Evolutionary conservation across 2,113 vertebrate genomes (phyloP).

Genomic region (Muntiacus muntjak): DNA sequence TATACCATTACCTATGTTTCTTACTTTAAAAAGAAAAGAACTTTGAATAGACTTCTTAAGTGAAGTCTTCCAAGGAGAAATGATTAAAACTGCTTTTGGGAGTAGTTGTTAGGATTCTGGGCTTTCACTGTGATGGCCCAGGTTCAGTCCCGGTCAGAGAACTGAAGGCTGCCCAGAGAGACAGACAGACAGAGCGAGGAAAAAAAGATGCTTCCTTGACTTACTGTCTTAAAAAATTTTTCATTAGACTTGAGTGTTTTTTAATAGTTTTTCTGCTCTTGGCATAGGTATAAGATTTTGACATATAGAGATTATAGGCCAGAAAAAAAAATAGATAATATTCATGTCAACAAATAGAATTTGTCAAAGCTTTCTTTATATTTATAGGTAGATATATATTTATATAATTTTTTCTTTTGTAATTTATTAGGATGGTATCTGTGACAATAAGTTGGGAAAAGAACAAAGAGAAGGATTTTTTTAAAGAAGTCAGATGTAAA

Average conservation of each 20-base stretch:
- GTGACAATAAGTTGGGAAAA: neutral
- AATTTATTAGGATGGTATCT: neutral
- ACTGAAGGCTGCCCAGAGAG: neutral
- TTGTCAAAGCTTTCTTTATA: neutral
- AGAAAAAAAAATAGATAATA: neutral
- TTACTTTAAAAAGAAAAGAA: constrained; percentile 20
- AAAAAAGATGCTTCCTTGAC: neutral
- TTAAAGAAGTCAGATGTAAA: neutral
- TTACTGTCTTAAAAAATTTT: neutral
- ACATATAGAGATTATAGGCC: neutral
- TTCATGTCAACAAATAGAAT: neutral
- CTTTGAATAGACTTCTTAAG: neutral
- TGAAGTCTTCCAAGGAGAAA: neutral
- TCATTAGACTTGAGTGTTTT: neutral
- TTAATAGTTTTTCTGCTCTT: neutral
- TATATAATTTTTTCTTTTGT: neutral
- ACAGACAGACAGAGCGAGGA: neutral
- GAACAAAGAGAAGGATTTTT: neutral
- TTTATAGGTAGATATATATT: neutral
- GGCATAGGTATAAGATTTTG: neutral
- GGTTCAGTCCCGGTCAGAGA: neutral
- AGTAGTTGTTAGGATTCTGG: neutral
- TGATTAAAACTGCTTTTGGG: neutral
- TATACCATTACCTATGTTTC: neutral
- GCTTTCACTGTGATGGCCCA: neutral